A percentile compares a stretch with the other conserved stretches of the same genome.
Evolutionary conservation across 2,888 invertebrate genomes (phyloP).

Genomic region (Sarcophaga carnaria): DNA sequence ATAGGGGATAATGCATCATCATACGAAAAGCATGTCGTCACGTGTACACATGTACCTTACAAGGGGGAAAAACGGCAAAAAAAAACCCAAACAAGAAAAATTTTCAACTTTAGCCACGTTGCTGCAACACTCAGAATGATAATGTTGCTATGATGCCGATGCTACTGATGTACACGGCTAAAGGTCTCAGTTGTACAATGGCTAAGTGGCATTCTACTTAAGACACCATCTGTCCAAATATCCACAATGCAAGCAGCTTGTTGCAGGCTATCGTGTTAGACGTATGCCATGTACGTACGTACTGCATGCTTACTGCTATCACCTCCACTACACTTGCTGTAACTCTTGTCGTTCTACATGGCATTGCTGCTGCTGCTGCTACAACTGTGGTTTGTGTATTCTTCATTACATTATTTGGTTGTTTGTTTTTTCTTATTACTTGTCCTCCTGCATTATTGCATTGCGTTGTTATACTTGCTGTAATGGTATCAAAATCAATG

Average conservation of each 20-base stretch:
- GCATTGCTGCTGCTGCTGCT: not conserved
- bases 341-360: too few species aligned
- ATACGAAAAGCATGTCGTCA: slow-evolving; percentile 22
- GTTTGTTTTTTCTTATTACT: not conserved
- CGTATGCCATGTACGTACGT: too few species aligned
- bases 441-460: not conserved
- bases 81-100: not conserved
- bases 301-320: too few species aligned
- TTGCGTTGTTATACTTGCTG: not conserved
- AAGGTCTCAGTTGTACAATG: slow-evolving; percentile 54
- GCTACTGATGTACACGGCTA: not conserved
- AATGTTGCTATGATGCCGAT: slow-evolving; percentile 26
- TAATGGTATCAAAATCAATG: slow-evolving; percentile 52
- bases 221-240: slow-evolving; percentile 38
- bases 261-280: slow-evolving; percentile 14
- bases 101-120: not conserved
- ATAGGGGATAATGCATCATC: slow-evolving; percentile 51
- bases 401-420: not conserved
- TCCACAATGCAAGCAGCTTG: slow-evolving; percentile 5
- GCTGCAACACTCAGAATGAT: slow-evolving; percentile 1
- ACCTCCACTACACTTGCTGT: too few species aligned
- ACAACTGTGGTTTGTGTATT: not conserved
- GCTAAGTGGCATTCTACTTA: slow-evolving; percentile 48
- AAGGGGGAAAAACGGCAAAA: too few species aligned
- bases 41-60: slow-evolving; percentile 21